Evolutionary conservation across 2,797 vertebrate genomes (phyloP).

Genomic region (Chiroxiphia lanceolata): DNA sequence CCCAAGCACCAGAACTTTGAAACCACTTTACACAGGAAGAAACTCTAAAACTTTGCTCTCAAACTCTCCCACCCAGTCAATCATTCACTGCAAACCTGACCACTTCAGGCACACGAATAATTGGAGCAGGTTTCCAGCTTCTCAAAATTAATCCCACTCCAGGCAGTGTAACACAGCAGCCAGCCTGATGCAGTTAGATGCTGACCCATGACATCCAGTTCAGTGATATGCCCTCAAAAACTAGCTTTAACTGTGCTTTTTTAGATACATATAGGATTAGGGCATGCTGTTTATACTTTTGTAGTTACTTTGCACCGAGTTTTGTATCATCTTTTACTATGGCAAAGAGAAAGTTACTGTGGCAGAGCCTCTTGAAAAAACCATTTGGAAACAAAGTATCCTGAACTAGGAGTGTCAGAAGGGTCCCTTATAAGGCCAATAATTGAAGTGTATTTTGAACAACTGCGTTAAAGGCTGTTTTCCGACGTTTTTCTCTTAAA

Average conservation of each 20-base stretch:
- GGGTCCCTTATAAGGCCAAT: rapidly evolving
- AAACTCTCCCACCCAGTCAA: background rate
- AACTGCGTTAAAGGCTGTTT: background rate
- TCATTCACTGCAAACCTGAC: background rate
- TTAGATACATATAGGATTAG: background rate
- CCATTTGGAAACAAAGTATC: background rate
- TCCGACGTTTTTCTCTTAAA: background rate
- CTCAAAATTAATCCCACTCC: background rate
- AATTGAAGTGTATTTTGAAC: background rate
- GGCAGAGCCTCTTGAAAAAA: background rate
- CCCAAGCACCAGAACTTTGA: background rate
- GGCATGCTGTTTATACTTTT: background rate
- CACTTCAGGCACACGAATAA: background rate
- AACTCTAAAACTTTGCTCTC: background rate
- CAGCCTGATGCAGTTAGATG: background rate
- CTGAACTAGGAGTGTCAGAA: background rate
- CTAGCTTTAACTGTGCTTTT: background rate
- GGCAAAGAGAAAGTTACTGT: background rate
- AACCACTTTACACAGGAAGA: background rate
- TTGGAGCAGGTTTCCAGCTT: background rate
- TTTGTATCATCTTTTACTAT: background rate
- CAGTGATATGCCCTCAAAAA: background rate
- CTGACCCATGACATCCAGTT: background rate
- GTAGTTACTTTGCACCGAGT: background rate
- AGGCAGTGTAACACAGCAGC: background rate